Conservation (phyloP, 2,113 vertebrate species). For the Sinocyclocheilus rhinocerous region DNA sequence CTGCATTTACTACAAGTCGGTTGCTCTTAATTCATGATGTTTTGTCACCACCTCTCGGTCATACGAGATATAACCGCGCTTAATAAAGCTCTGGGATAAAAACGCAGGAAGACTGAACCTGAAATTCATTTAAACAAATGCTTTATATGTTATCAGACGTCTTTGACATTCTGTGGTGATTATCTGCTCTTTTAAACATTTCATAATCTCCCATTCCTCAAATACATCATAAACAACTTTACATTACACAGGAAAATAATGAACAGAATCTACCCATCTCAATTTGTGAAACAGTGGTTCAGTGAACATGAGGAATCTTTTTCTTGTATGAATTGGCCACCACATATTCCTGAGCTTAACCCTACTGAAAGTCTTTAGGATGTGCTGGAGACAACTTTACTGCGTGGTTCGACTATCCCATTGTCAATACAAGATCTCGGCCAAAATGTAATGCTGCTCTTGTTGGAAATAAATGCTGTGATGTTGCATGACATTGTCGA, state of each 20-base stretch:
- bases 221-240: not conserved
- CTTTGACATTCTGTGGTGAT: not conserved
- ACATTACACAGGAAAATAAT: not conserved
- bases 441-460: too few species aligned
- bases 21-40: not conserved
- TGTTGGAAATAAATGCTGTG: too few species aligned
- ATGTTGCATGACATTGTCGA: too few species aligned
- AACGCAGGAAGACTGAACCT: not conserved
- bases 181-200: not conserved
- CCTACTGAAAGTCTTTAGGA: too few species aligned
- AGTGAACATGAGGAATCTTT: not conserved
- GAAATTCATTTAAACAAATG: not conserved
- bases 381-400: too few species aligned
- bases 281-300: not conserved
- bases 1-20: not conserved
- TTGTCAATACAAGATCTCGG: too few species aligned
- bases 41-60: slow-evolving; percentile 47
- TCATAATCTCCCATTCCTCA: not conserved
- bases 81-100: not conserved
- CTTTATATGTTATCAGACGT: not conserved
- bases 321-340: too few species aligned
- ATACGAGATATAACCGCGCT: not conserved
- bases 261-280: not conserved
- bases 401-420: too few species aligned
- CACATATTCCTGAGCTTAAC: too few species aligned